Conservation (phyloP, 2,797 vertebrate genomes). For the Macropodus opercularis region DNA sequence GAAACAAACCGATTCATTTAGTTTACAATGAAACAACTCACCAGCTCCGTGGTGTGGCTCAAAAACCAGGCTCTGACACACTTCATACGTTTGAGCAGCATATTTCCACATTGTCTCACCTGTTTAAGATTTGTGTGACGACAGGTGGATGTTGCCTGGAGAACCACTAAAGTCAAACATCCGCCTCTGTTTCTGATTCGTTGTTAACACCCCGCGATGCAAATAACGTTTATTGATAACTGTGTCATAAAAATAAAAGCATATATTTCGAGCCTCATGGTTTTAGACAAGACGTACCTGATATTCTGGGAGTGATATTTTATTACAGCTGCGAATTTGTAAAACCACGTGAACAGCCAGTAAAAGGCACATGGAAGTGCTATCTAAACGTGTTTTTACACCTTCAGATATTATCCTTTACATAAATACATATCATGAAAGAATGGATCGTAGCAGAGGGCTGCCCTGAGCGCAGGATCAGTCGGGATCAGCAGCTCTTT, state of each 20-base stretch:
- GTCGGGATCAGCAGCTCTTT: conserved; percentile 47
- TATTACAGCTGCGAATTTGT: conserved; percentile 26
- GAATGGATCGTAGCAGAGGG: conserved; percentile 50
- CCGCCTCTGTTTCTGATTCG: conserved; percentile 3
- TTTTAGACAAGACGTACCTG: conserved; percentile 20
- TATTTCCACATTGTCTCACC: conserved; percentile 24
- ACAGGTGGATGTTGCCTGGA: background rate
- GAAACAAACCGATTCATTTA: conserved; percentile 67
- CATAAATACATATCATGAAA: conserved; percentile 56
- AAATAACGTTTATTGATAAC: background rate
- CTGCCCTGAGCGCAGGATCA: conserved; percentile 55
- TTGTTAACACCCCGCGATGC: background rate
- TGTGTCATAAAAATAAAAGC: too few relatives aligned
- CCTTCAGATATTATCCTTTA: conserved; percentile 62
- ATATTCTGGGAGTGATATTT: too few relatives aligned
- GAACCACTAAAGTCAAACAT: background rate
- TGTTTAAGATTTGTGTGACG: conserved; percentile 15
- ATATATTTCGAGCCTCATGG: too few relatives aligned
- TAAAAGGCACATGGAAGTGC: conserved; percentile 39
- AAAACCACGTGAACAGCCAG: conserved; percentile 20
- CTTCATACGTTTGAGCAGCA: conserved; percentile 26
- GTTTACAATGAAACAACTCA: conserved; percentile 58
- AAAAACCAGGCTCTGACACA: conserved; percentile 25
- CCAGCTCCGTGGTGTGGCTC: conserved; percentile 47
- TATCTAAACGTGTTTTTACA: conserved; percentile 58